Evolutionary conservation across 2,113 vertebrate genomes (phyloP).

Genomic region (Cebidichthys violaceus): DNA sequence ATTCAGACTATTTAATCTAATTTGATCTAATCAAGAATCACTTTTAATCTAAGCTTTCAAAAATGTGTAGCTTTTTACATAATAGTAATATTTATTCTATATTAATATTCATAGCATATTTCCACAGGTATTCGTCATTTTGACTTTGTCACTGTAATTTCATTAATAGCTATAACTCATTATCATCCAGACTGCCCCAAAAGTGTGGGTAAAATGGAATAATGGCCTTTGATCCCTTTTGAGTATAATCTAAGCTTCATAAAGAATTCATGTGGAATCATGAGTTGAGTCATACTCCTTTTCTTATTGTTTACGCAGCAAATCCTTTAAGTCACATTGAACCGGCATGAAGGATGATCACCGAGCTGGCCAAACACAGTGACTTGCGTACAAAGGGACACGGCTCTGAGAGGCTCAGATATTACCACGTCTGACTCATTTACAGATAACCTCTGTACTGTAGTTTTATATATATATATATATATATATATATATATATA

Average conservation of each 20-base stretch:
- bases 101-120: conserved; percentile 6
- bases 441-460: conserved; percentile 4
- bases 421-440: conserved; percentile 17
- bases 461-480: background rate
- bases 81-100: background rate
- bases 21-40: conserved; percentile 29
- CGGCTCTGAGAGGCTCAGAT: background rate
- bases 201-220: conserved; percentile 29
- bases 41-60: conserved; percentile 26
- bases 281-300: conserved; percentile 38
- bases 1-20: conserved; percentile 9
- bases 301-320: conserved; percentile 40
- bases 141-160: conserved; percentile 12
- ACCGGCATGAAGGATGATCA: conserved; percentile 20
- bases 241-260: conserved; percentile 39
- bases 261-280: conserved; percentile 49
- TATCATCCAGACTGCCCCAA: background rate
- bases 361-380: background rate
- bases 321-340: conserved; percentile 44
- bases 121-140: conserved; percentile 21
- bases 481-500: too few species aligned
- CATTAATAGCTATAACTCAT: conserved; percentile 10
- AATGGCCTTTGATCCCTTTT: conserved; percentile 29
- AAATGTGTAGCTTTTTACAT: background rate
- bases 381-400: background rate